Evolutionary conservation across 2,888 invertebrate genomes (phyloP), one percentile per base, ranked within the genome.

Genomic region (Sphaerophoria rueppellii): DNA sequence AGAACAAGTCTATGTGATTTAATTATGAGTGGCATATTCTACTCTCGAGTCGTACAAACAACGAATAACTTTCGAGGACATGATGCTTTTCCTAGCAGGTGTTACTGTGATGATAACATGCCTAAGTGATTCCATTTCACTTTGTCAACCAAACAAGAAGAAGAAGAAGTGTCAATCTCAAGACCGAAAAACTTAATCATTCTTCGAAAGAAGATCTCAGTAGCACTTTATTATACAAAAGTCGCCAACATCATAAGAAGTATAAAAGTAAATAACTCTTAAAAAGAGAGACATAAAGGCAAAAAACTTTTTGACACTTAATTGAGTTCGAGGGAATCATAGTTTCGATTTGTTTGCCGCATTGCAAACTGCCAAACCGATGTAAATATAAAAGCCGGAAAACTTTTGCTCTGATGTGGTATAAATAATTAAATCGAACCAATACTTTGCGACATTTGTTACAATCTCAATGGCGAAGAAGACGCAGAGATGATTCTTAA

Each of bases 1-100:
- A 67, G 63, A 81, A 72, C 72, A 69, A 76, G 67, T 85, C 75
- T 46, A 60, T 76, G 76, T 90, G 91, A 91, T 91, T 91, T 91
- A 91, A 91, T 91, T 91, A 91, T 91, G 91, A 91, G 91, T 91
- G 90, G 91, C 90, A 91, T 90, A 90, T 90, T 90, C 90, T 87
- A 89, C 89, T 85, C 54, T 65, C 32, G 63, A 61, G 63, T 69
- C 58, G 24, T 24, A 24, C 24, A 24, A 24, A 24, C 24, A 24
- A 24, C 24, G 24, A 24, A 67, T 32, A 80, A 72, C 80, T 76
- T 85, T 81, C 48, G 73, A 67, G 61, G 71, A 77, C 76, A 77
- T 67, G 54, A 69, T 55, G 40, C 9, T 9, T 65, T 65, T 52
- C 54, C 54, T 40, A 77, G 54, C 85, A 85, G 85, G 85, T 85